These are phyloP conservation scores for Ibycter americanus DNA, from an alignment of 2,797 vertebrate species.

Conservation along the genomic window DNA sequence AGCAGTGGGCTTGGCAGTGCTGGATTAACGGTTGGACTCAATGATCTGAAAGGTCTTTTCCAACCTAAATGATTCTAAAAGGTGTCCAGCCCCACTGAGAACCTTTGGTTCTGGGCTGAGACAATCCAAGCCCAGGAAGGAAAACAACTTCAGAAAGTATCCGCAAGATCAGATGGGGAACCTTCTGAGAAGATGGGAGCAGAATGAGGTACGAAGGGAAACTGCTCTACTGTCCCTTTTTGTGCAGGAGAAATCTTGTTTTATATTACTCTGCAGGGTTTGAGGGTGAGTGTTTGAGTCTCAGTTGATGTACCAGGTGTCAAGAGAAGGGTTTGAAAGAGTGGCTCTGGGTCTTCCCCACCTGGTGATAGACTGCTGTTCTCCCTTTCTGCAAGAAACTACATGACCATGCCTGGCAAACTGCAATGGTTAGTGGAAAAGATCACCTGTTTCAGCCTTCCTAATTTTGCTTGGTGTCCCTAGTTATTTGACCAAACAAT, in stretches of 20 bases:
- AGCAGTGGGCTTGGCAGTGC: not conserved
- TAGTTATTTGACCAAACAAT: not conserved
- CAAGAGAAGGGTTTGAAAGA: not conserved
- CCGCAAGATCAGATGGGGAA: too few relatives aligned
- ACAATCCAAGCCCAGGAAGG: not conserved
- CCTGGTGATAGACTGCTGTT: too few relatives aligned
- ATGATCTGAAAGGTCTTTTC: not conserved
- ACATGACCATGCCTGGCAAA: rapidly evolving
- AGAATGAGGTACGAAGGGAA: not conserved
- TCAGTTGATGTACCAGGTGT: not conserved
- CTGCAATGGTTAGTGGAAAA: not conserved
- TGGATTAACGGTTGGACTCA: too few relatives aligned
- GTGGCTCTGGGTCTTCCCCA: not conserved
- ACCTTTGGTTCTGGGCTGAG: not conserved
- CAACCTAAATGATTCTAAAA: not conserved
- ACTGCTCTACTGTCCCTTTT: not conserved
- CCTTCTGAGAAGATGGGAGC: not conserved
- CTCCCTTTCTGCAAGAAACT: not conserved
- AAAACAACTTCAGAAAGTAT: not conserved
- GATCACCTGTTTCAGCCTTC: not conserved
- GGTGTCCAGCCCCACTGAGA: not conserved
- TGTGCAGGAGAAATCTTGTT: not conserved
- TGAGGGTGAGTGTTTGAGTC: not conserved
- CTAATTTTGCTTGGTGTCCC: not conserved
- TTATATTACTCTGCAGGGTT: not conserved